Evolutionary conservation across 2,797 vertebrate genomes (phyloP).

Genomic region (Sorex maritimensis): DNA sequence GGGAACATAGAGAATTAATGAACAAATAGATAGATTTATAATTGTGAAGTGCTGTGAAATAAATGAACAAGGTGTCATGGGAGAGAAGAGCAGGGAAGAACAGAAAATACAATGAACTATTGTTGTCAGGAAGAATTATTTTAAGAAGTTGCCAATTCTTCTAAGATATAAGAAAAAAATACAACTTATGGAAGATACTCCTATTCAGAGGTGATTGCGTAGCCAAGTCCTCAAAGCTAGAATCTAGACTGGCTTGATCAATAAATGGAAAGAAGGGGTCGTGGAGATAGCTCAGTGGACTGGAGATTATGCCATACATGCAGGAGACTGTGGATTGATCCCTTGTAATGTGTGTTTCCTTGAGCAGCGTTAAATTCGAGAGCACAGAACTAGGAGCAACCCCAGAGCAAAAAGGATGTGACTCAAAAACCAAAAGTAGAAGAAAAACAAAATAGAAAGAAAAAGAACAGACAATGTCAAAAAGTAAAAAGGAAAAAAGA

Average conservation of each 20-base stretch:
- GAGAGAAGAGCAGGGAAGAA: slow-evolving; percentile 6
- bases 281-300: too few relatives aligned
- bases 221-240: background rate
- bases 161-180: background rate
- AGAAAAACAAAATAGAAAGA: too few relatives aligned
- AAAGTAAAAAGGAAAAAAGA: background rate
- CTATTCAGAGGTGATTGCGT: background rate
- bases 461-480: too few relatives aligned
- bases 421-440: too few relatives aligned
- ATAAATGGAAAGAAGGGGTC: background rate
- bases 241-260: background rate
- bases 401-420: too few relatives aligned
- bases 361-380: too few relatives aligned
- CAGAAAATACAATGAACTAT: background rate
- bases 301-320: too few relatives aligned
- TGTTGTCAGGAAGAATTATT: background rate
- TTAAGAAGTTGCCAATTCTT: slow-evolving; percentile 39
- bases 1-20: slow-evolving; percentile 35
- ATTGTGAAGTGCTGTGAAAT: slow-evolving; percentile 4
- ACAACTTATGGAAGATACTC: background rate
- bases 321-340: too few relatives aligned
- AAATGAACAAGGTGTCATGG: background rate
- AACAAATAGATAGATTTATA: slow-evolving; percentile 3
- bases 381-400: too few relatives aligned
- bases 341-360: too few relatives aligned